Percentiles rank a stretch among this genome's conserved stretches.
Conservation (phyloP, 2,888 invertebrate genomes). For the Julus scanicus region DNA sequence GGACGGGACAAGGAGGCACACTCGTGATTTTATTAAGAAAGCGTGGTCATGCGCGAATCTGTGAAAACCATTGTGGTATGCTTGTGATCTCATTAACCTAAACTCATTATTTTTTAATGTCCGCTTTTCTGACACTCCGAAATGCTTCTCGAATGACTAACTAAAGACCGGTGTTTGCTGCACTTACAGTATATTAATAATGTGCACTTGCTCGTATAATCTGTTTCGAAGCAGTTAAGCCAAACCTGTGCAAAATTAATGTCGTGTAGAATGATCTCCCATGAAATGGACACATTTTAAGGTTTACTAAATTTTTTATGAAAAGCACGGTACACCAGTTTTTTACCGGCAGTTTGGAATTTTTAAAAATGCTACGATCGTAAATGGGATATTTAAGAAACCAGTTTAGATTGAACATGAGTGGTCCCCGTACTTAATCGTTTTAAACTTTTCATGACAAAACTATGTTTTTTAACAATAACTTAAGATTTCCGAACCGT, state of each 20-base stretch:
- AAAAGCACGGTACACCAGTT: background rate
- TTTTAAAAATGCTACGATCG: too few relatives aligned
- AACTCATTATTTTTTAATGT: background rate
- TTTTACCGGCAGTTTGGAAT: too few relatives aligned
- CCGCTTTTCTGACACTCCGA: background rate
- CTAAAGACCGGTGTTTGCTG: background rate
- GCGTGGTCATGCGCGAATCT: background rate
- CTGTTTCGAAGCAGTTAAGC: background rate
- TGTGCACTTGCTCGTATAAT: background rate
- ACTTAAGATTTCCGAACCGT: too few relatives aligned
- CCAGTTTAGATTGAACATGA: too few relatives aligned
- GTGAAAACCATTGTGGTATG: background rate
- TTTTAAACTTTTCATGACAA: too few relatives aligned
- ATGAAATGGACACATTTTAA: background rate
- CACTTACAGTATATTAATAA: background rate
- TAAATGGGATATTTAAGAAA: too few relatives aligned
- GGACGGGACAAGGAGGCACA: background rate
- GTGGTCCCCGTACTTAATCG: too few relatives aligned
- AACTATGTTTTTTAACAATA: too few relatives aligned
- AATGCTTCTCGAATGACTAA: background rate
- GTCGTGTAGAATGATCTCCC: too few relatives aligned
- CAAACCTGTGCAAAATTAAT: background rate
- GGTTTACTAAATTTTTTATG: background rate
- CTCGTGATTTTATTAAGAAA: background rate
- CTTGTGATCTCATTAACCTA: conserved; percentile 31